Base-by-base conservation (phyloP, 64 coral and sea anemone genomes). In the Porites lutea region DNA sequence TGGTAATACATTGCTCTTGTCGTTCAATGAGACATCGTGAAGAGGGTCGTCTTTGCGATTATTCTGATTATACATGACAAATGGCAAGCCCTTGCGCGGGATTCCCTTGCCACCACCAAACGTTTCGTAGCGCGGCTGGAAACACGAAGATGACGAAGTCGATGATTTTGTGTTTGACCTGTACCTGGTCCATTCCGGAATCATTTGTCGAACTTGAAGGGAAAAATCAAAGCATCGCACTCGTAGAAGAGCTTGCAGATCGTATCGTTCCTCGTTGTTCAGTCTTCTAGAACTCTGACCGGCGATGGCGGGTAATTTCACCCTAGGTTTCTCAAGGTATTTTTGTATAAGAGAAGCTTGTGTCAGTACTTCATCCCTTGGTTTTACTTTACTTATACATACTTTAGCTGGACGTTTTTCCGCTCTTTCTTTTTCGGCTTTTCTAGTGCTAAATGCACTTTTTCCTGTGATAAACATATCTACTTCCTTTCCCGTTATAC, bases 61-160 rank as follows among this genome's bases (percentile, higher is more conserved):
- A 53, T 84, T 84, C 46, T 84, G 45, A 52, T 84, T 63, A 48
- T 84, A 84, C 2, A 84, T 18, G 63, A 84, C 81, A 51, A 66
- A 52, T n/a, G 81, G 81, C 18, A 66, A 61, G 64, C 59, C 59
- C 50, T n/a, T 51, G 3, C 13, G 5, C 16, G 45, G 6, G 14
- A 47, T 14, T 76, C 48, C 73, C 16, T 16, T 46, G 51, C 73
- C 48, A 6, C 47, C 43, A 8, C 45, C 16, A 20, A 65, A 22
- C 51, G 19, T 16, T n/a, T 84, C 63, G 46, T 48, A 22, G 9
- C 63, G 45, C 19, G 27, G 27, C 27, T 64, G 62, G 22, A 48
- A 84, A 81, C 57, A 46, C 61, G 78, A 19, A 12, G 78, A 62
- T 8, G 63, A 84, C 52, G 47, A 66, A 19, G 81, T 66, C 4